Base-by-base conservation (phyloP, 2,888 invertebrate species). In the Neocrepidodera transversa region DNA sequence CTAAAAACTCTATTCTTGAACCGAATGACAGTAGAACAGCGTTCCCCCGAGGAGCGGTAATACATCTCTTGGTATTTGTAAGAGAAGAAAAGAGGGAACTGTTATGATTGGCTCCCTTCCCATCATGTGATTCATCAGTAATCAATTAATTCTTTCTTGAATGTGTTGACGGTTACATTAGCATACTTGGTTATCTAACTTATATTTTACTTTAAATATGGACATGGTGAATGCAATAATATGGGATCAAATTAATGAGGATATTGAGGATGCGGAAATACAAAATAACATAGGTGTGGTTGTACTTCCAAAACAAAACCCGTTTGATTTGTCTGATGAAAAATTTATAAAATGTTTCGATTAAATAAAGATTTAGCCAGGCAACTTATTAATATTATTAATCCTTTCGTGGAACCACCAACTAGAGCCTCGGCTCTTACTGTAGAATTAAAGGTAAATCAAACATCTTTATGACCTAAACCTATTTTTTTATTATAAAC, bases 261-360 rank as follows among this genome's bases (percentile, higher is more conserved):
- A 28, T 28, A 10, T 28, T 28, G 10, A 28, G 5, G 8, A 28
- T 28, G 28, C 28, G 2, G 8, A 28, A 28, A 28, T 28, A 6
- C 28, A 28, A 3, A 10, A 4, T 8, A 28, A 28, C 13, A 36
- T 49, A 14, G 20, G 36, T 13, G 7, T 16, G 20, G 23, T 36
- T 35, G 49, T 49, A 14, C 20, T 49, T 4, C 35, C 11, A 17
- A 38, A 38, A 38, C 13, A 14, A 38, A 26, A 38, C 36, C 36
- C 14, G 13, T 50, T 50, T 26, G 38, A 38, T 3, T 16, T 43
- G 5, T 32, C 43, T 20, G 43, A 28, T 16, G 26, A 45, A 47
- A 45, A 57, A 42, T 55, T 51, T 43, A 23, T 51, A 16, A 43
- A 36, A 13, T 26, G 18, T 57, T 57, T 35, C 17, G 57, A 28